Conservation (phyloP, 2,113 vertebrate species). For the Dipodomys stephensi region DNA sequence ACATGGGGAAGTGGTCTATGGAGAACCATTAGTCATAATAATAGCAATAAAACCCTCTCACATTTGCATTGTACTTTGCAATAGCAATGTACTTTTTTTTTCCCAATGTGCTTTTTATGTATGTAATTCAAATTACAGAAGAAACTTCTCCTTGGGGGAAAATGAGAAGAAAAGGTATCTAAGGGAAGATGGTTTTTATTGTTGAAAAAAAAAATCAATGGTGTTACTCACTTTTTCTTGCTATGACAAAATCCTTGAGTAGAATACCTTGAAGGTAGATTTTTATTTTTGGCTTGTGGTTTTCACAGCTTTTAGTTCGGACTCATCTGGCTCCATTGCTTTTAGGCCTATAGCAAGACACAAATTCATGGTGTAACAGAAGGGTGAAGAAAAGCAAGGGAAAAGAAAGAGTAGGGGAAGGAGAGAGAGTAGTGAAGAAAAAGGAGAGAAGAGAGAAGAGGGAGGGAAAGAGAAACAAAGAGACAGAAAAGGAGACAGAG, state of each 20-base stretch:
- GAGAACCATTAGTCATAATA: background rate
- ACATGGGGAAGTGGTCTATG: background rate
- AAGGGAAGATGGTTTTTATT: background rate
- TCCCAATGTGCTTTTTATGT: background rate
- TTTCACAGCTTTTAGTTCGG: background rate
- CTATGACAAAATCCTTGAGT: background rate
- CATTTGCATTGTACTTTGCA: background rate
- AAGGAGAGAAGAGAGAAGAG: background rate
- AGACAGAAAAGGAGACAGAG: background rate
- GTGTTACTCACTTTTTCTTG: background rate
- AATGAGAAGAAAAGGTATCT: background rate
- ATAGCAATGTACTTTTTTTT: background rate
- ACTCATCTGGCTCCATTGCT: background rate
- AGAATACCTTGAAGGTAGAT: background rate
- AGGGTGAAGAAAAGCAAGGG: background rate
- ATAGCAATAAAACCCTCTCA: background rate
- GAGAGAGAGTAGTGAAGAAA: background rate
- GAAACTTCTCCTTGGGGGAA: background rate
- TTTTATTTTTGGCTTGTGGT: background rate
- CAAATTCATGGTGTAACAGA: too few species aligned
- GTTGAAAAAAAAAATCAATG: slow-evolving; percentile 3
- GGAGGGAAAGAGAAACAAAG: background rate
- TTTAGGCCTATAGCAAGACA: background rate
- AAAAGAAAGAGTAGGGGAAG: too few species aligned
- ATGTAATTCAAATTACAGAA: slow-evolving; percentile 20